Conservation (phyloP, 2,888 invertebrate species). For the Nyleta sp. region DNA sequence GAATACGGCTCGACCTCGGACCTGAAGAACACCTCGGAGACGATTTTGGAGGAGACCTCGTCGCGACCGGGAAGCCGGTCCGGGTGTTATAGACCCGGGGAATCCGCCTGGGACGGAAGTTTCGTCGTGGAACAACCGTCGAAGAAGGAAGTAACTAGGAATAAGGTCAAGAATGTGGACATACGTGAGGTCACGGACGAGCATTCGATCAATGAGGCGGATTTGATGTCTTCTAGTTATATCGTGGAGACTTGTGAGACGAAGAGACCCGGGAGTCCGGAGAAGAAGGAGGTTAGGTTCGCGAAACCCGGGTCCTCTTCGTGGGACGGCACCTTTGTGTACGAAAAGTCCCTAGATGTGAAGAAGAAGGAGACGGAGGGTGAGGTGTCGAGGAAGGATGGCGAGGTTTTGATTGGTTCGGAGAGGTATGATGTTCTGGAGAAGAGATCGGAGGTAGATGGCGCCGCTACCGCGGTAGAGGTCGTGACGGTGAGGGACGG, state of each 20-base stretch:
- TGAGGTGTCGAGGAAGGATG: slow-evolving; percentile 10
- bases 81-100: slow-evolving; percentile 68
- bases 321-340: slow-evolving; percentile 77
- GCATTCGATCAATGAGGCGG: slow-evolving; percentile 77
- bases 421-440: slow-evolving; percentile 65
- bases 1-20: slow-evolving; percentile 79
- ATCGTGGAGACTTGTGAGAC: slow-evolving; percentile 69
- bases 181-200: slow-evolving; percentile 76
- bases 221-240: slow-evolving; percentile 74
- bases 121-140: slow-evolving; percentile 83
- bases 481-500: slow-evolving; percentile 74
- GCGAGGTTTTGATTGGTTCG: slow-evolving; percentile 65
- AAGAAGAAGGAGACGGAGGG: slow-evolving; percentile 60
- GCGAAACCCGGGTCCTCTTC: slow-evolving; percentile 74
- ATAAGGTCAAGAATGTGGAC: slow-evolving; percentile 66
- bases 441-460: slow-evolving; percentile 70
- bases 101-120: slow-evolving; percentile 84
- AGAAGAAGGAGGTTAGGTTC: slow-evolving; percentile 68
- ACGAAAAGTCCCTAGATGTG: slow-evolving; percentile 55
- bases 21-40: slow-evolving; percentile 71
- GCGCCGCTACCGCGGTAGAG: slow-evolving; percentile 73
- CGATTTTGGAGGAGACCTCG: slow-evolving; percentile 74
- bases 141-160: slow-evolving; percentile 36
- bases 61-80: slow-evolving; percentile 47
- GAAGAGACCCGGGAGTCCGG: slow-evolving; percentile 67